Base-by-base conservation (phyloP, 2,888 invertebrate species). In the Diarsia mendica region DNA sequence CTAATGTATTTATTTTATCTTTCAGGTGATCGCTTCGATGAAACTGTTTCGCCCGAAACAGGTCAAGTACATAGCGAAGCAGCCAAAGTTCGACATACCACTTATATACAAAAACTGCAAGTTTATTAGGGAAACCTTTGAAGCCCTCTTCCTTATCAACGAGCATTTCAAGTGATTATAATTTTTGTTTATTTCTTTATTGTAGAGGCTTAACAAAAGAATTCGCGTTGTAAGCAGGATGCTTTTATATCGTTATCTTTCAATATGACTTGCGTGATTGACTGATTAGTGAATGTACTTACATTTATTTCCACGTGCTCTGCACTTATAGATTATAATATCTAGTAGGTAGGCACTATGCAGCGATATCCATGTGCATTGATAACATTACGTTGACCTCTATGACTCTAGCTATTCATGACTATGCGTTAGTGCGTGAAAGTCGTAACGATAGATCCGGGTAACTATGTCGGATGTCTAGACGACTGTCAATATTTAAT, bases 101-200 rank as follows among this genome's bases (percentile, higher is more conserved):
- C 90, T 95, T 1, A 85, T 96, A 11, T 94, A 95, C 79, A 95
- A 91, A 73, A 96, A 96, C 76, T 73, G 94, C 20, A 92, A 93
- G 78, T 93, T 94, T 77, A 85, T 95, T 2, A 90, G 90, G 80
- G 93, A 94, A 64, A 88, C 90, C 0, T 93, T 95, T 66, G 82
- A 89, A 0, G 85, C 89, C 44, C 79, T 94, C 0, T 80, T 85
- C 20, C 80, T 85, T 46, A 64, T 94, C 6, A 95, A 96, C 73
- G 94, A 95, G 84, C 72, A 73, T 60, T 93, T 91, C 81, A 96
- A 94, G 96, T 96, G 89, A 95, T 91, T 83, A 61, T 23, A 9
- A 23, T 68, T 55, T 48, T 64, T 70, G 13, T 67, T n/a, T 44
- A 44, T 49, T 33, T 8, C 3, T 10, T 3, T 64, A 49, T 75